These are phyloP conservation scores for Aphaenogaster rudis DNA, from an alignment of 1,140 invertebrate species.

Conservation along the genomic window DNA sequence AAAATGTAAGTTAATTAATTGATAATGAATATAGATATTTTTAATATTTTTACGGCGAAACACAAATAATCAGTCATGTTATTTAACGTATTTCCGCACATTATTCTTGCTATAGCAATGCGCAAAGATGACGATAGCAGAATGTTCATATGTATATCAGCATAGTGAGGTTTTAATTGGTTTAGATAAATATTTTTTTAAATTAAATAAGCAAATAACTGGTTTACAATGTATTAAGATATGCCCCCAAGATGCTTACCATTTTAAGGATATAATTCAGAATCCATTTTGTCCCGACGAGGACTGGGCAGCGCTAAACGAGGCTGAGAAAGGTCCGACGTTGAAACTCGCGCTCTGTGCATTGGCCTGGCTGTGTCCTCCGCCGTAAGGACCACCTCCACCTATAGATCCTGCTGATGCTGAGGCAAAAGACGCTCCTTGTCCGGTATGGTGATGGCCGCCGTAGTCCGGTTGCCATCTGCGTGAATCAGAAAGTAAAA, in stretches of 20 bases:
- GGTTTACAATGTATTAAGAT: neutral
- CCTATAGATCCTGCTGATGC: slow-evolving; percentile 77
- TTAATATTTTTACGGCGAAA: neutral
- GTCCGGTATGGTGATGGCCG: slow-evolving; percentile 63
- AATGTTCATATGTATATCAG: neutral
- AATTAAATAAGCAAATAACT: neutral
- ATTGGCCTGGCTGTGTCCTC: slow-evolving; percentile 69
- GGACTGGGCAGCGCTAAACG: slow-evolving; percentile 76
- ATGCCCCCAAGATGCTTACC: slow-evolving; percentile 11
- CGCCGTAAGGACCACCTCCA: slow-evolving; percentile 53
- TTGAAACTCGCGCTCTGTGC: slow-evolving; percentile 79
- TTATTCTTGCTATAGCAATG: neutral
- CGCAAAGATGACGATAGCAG: neutral
- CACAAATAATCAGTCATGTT: neutral
- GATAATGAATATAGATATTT: neutral
- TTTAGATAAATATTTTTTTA: neutral
- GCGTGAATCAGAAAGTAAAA: slow-evolving; percentile 23
- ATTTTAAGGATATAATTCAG: neutral
- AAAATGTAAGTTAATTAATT: neutral
- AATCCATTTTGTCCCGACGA: slow-evolving; percentile 21
- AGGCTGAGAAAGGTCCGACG: slow-evolving; percentile 77
- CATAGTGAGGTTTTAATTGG: neutral
- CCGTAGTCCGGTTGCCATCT: slow-evolving; percentile 64
- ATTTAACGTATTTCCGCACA: neutral
- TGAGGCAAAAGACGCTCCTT: slow-evolving; percentile 75